Evolutionary conservation across 2,797 vertebrate genomes (phyloP).

Genomic region (Danio aesculapii): DNA sequence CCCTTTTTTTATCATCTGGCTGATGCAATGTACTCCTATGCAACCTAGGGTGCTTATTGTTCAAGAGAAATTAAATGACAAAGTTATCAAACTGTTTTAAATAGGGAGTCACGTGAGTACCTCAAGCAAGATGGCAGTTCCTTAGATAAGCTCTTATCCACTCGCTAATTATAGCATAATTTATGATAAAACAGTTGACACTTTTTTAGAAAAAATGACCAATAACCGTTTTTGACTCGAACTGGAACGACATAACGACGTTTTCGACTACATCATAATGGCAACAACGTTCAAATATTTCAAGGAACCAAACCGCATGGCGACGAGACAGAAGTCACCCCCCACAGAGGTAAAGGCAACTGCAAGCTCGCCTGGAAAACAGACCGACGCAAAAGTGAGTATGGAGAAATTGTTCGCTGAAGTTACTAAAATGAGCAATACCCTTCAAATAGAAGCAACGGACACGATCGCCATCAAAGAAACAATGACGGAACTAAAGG

Average conservation of each 20-base stretch:
- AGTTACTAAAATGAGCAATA: slow-evolving; percentile 11
- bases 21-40: too few relatives aligned
- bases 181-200: neutral
- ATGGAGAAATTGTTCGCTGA: neutral
- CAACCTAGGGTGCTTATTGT: too few relatives aligned
- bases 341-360: neutral
- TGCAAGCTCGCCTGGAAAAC: neutral
- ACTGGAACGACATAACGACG: neutral
- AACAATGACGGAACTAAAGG: neutral
- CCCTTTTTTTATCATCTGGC: too few relatives aligned
- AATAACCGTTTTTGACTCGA: neutral
- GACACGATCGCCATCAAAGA: slow-evolving; percentile 15
- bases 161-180: neutral
- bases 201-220: neutral
- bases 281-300: neutral
- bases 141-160: neutral
- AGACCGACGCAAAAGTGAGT: slow-evolving; percentile 7
- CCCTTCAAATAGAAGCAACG: neutral
- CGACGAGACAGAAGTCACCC: neutral
- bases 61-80: too few relatives aligned
- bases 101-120: neutral
- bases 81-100: too few relatives aligned
- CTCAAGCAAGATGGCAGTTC: neutral
- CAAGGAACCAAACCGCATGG: slow-evolving; percentile 17
- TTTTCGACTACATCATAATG: neutral